Evolutionary conservation across 2,888 invertebrate species (phyloP), one percentile per base, ranked within the genome.

Genomic region (Ormyrus labotus): DNA sequence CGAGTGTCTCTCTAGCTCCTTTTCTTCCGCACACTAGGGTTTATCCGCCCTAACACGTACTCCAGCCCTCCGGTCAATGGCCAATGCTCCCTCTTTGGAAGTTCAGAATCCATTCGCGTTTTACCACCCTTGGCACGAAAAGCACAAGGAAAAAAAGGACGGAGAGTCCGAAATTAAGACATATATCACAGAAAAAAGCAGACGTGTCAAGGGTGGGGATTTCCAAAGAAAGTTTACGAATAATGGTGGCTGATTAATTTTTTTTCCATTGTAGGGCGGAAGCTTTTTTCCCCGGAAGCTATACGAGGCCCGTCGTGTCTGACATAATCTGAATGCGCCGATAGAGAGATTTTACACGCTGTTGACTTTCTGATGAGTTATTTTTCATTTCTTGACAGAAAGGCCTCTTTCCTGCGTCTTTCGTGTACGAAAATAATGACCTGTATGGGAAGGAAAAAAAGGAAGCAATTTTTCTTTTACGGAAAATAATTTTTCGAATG

Each of bases 221-320:
- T 8, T 53, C 50, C 34, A 48, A 19, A 67, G n/a, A 61, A 13
- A 69, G 71, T 61, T 60, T 45, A n/a, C 55, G 55, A 69, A 76
- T 63, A 76, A 69, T 48, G 61, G 19, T 57, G 69, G 63, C 19
- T 69, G 76, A 76, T 76, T 69, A 69, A 69, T 76, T 63, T 61
- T 53, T 63, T 60, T 47, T 47, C 13, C 13, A 60, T 53, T 55
- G 48, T 67, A 19, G 19, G 55, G 34, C 34, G 34, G 58, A 6
- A 63, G 1, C 51, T 19, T 61, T 34, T 34, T 34, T 34, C 1
- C 34, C 34, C 34, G 34, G 34, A 34, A 34, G 34, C 34, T 34
- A 10, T 48, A n/a, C n/a, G 47, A 47, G 45, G 47, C n/a, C 10
- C 47, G 47, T 55, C 69, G 11, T 10, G 69, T 45, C 47, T 48